Conservation (phyloP, 2,888 invertebrate genomes). For the Acleris emargana region DNA sequence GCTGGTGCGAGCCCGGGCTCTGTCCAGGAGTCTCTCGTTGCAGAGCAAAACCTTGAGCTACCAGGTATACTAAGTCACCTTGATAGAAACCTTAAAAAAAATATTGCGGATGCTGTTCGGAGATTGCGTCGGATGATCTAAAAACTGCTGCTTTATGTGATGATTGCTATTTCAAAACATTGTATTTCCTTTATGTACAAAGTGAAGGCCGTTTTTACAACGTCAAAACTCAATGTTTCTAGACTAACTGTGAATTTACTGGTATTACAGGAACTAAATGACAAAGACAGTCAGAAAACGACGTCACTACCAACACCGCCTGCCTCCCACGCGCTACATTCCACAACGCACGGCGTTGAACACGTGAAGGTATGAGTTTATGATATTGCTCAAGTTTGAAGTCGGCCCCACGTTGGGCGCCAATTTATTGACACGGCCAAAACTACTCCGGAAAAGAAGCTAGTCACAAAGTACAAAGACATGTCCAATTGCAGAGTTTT, state of each 20-base stretch:
- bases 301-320: slow-evolving; percentile 73
- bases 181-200: too few species aligned
- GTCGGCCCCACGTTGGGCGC: neutral
- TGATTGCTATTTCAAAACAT: too few species aligned
- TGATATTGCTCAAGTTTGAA: neutral
- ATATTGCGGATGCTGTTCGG: too few species aligned
- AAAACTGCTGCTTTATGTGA: too few species aligned
- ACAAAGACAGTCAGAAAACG: slow-evolving; percentile 70
- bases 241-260: neutral
- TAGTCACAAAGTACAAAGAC: too few species aligned
- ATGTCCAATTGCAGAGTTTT: too few species aligned
- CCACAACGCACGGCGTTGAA: slow-evolving; percentile 78
- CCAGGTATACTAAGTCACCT: slow-evolving; percentile 60
- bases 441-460: too few species aligned
- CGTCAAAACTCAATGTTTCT: too few species aligned
- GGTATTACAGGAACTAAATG: slow-evolving; percentile 80
- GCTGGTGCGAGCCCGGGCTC: slow-evolving; percentile 87
- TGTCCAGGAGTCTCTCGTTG: slow-evolving; percentile 87
- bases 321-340: slow-evolving; percentile 75
- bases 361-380: slow-evolving; percentile 70
- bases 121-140: too few species aligned
- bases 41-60: slow-evolving; percentile 90
- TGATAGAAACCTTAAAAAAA: too few species aligned
- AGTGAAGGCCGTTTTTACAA: too few species aligned
- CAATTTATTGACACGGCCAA: too few species aligned